Base-by-base conservation (phyloP, 2,888 invertebrate species). In the Pandemis heparana region DNA sequence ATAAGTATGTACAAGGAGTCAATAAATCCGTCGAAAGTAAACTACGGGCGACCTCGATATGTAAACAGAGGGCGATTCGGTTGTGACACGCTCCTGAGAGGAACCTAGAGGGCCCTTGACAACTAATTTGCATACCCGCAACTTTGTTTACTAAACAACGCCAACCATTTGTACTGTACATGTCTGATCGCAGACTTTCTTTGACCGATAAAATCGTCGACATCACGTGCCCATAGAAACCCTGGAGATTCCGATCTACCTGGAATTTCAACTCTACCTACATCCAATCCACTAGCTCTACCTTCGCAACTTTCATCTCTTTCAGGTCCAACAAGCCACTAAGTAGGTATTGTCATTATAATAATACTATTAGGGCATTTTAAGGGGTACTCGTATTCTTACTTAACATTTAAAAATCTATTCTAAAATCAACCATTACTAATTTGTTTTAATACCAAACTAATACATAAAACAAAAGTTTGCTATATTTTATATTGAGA, bases 281-380 rank as follows among this genome's bases (percentile, higher is more conserved):
- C 59, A 39, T 16, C 38, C 32, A n/a, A 51, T 43, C 18, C n/a
- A 38, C 53, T 66, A 70, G 10, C 46, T 14, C 68, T 51, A 46
- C 18, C 51, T 43, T 23, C 61, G 18, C 59, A 51, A 67, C 41
- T 16, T 53, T 5, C 61, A 38, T 10, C 5, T 43, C 38, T 43
- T 43, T 43, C 53, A 18, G 39, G 56, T 67, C 41, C 68, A 68
- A 68, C 32, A 59, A 61, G 70, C 48, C 14, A 51, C 65, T 70
- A 74, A 63, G 65, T 70, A 69, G 48, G 65, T 74, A 74, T 74
- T 74, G 74, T 74, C 74, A 70, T 61, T 60, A 74, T 43, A 46
- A 70, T 70, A 74, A 74, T 70, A 74, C 74, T 74, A 73, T 69
- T 43, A 73, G 60, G 73, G 48, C 41, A 23, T 71, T 43, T 53